phyloP scores from a whole-genome alignment of 2,797 vertebrate species.

The Halcyon smyrnensis region DNA sequence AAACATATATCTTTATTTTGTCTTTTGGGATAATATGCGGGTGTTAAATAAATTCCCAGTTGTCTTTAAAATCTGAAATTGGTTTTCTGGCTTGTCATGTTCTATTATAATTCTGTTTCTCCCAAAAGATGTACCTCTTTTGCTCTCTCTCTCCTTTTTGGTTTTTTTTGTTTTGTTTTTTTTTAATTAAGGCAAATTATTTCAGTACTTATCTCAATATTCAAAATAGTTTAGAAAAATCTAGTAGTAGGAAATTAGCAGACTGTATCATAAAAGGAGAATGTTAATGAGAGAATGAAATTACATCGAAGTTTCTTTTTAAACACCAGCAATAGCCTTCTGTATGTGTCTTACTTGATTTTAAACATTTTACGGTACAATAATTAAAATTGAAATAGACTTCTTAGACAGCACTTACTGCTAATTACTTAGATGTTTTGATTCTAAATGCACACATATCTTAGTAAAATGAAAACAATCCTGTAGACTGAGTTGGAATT shows the following conservation, averaged over 20 bases:
- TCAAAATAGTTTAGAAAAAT: background rate
- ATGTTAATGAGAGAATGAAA: background rate
- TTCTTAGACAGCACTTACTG: background rate
- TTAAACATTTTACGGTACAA: background rate
- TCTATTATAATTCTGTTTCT: background rate
- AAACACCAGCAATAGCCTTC: background rate
- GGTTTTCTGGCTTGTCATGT: background rate
- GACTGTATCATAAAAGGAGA: background rate
- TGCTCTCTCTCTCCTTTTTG: too few species aligned
- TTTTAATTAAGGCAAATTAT: background rate
- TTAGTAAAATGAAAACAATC: background rate
- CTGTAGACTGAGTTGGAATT: background rate
- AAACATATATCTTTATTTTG: background rate
- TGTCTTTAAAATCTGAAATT: background rate
- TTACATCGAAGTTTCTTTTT: background rate
- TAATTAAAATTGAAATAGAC: background rate
- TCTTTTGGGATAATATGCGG: background rate
- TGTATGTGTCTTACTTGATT: background rate
- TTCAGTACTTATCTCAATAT: background rate
- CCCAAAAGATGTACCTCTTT: background rate
- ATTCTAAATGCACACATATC: background rate
- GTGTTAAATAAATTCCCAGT: background rate
- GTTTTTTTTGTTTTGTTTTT: background rate
- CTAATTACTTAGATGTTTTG: background rate
- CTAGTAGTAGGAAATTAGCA: background rate